phyloP scores from a whole-genome alignment of 2,113 vertebrate species.

The Glaucomys volans region DNA sequence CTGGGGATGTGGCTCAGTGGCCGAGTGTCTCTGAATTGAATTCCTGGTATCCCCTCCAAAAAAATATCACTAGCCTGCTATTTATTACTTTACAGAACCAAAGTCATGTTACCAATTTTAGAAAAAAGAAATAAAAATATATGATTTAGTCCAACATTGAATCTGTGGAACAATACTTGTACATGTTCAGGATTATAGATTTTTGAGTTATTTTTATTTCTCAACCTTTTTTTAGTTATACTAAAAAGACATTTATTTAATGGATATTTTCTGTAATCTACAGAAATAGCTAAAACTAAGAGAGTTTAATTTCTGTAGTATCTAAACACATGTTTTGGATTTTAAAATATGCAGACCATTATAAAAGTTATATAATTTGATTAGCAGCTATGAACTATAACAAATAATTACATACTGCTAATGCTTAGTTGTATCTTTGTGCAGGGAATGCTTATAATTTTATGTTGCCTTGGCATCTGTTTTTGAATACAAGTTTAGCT shows the following conservation, averaged over 20 bases:
- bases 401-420: neutral
- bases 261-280: neutral
- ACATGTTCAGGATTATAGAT: neutral
- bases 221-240: neutral
- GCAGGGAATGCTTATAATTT: neutral
- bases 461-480: neutral
- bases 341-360: neutral
- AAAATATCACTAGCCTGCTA: neutral
- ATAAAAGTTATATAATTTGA: neutral
- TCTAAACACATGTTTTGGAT: neutral
- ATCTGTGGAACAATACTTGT: conserved; percentile 27
- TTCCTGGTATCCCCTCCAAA: no score
- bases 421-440: neutral
- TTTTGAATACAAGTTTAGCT: neutral
- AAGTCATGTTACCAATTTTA: neutral
- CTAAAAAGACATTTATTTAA: neutral
- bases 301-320: neutral
- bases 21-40: no score
- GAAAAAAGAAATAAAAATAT: neutral
- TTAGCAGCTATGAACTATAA: neutral
- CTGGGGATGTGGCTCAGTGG: no score
- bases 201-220: conserved; percentile 62
- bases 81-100: conserved; percentile 32
- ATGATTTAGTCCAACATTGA: conserved; percentile 63
- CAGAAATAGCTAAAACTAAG: neutral